A percentile compares a stretch with the other conserved stretches of the same genome.
Conservation (phyloP, 2,113 vertebrate species). For the Cyprinus carpio region DNA sequence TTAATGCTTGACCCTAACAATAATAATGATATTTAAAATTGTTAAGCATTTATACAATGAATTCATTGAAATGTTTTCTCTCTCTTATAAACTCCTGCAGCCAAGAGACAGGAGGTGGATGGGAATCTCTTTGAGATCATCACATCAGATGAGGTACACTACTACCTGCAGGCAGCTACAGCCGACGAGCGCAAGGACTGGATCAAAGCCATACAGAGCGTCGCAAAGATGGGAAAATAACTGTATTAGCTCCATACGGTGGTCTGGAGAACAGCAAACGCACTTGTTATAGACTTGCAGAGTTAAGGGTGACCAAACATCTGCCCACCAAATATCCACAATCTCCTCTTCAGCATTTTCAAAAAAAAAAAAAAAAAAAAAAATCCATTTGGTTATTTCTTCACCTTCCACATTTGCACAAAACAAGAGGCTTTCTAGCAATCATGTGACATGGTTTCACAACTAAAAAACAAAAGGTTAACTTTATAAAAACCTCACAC, state of each 20-base stretch:
- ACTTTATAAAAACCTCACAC: too few species aligned
- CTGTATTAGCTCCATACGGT: neutral
- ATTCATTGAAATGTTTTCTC: neutral
- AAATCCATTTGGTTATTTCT: too few species aligned
- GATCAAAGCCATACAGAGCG: slow-evolving; percentile 90
- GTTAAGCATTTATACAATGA: neutral
- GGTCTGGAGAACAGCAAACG: neutral
- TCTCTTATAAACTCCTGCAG: slow-evolving; percentile 63
- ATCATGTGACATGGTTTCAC: neutral
- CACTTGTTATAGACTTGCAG: neutral
- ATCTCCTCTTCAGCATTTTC: neutral
- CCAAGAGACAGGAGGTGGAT: slow-evolving; percentile 82
- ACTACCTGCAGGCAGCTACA: slow-evolving; percentile 89
- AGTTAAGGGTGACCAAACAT: neutral
- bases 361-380: slow-evolving; percentile 7
- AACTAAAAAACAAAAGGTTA: neutral
- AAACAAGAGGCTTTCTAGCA: neutral
- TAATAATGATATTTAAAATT: neutral
- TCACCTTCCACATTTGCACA: neutral
- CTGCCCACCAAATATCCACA: neutral
- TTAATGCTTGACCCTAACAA: neutral
- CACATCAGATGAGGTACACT: slow-evolving; percentile 90
- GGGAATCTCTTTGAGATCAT: slow-evolving; percentile 98
- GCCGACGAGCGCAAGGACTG: slow-evolving; percentile 89
- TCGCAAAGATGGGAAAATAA: slow-evolving; percentile 88